Base-by-base conservation (phyloP, 2,113 vertebrate species). In the Carassius carassius region DNA sequence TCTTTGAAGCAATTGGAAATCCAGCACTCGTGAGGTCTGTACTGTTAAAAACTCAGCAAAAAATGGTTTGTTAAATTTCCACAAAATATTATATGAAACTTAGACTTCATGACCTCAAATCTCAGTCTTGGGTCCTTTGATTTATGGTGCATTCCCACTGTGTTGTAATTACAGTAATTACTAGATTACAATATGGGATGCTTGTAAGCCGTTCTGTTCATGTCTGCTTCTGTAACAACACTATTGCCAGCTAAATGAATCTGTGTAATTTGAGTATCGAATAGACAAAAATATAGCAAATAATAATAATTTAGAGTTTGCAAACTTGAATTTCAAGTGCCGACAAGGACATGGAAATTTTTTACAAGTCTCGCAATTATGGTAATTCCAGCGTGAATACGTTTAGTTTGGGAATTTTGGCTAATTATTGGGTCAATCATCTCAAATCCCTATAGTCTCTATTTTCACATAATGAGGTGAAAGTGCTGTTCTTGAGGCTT, bases 401-500 rank as follows among this genome's bases (percentile, higher is more conserved):
- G 25, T 72, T 72, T 82, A 54, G 51, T 82, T 82, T 72, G 37
- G 65, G 49, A 49, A 51, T 51, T 51, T 54, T n/a, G 6, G 25
- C n/a, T 49, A 23, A 32, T 29, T 81, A 49, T 81, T 8, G 47
- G 79, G 62, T 81, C 63, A 37, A 54, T 81, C 63, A 69, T 69
- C 51, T 81, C 14, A 51, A 70, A 69, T 70, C 47, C 79, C 47
- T 51, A 13, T 70, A 69, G 29, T 72, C 47, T 82, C 54, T 37
- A 37, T 37, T 82, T 84, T 84, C 73, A 65, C 44, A 84, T 75
- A 44, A 65, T 82, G 54, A 58, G 67, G 25, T 54, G n/a, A 67
- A 76, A 84, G 60, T 65, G 80, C 29, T 76, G 12, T 12, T 65
- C 44, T 16, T 41, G 74, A n/a, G 12, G 17, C 62, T 32, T 81